Conservation (phyloP, 2,888 invertebrate genomes). For the Diachrysia chrysitis region DNA sequence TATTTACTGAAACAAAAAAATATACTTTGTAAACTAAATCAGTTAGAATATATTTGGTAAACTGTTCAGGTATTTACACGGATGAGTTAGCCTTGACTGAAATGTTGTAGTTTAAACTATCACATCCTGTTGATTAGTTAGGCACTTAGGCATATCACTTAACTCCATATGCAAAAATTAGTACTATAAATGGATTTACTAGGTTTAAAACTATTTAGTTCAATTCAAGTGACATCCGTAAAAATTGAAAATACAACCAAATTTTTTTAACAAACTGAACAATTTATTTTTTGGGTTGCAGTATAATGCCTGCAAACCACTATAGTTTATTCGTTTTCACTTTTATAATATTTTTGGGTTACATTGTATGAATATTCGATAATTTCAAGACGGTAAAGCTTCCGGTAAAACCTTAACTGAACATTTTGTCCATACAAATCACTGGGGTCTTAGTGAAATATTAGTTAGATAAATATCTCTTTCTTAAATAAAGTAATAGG, state of each 20-base stretch:
- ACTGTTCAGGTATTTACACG: not conserved
- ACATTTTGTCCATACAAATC: not conserved
- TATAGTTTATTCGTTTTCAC: not conserved
- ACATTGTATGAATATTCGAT: not conserved
- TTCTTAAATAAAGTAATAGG: not conserved
- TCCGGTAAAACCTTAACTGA: not conserved
- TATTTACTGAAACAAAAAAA: too few relatives aligned
- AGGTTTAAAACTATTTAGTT: not conserved
- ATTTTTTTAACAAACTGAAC: not conserved
- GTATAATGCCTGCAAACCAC: too few relatives aligned
- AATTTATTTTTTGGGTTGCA: not conserved
- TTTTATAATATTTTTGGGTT: not conserved
- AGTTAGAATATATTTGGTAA: not conserved
- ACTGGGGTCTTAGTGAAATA: not conserved
- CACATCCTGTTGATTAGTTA: not conserved
- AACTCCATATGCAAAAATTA: not conserved
- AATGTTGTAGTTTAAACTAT: constrained; percentile 3
- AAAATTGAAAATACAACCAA: constrained; percentile 31
- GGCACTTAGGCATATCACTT: too few relatives aligned
- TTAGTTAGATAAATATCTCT: not conserved
- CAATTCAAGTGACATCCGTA: constrained; percentile 5
- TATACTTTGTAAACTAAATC: not conserved
- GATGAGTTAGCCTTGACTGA: constrained; percentile 7
- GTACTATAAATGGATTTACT: not conserved
- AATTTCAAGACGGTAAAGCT: not conserved